A percentile compares a stretch with the other conserved stretches of the same genome.
These are phyloP conservation scores for Leucosticte australis DNA, from an alignment of 2,113 vertebrate species.

Conservation along the genomic window DNA sequence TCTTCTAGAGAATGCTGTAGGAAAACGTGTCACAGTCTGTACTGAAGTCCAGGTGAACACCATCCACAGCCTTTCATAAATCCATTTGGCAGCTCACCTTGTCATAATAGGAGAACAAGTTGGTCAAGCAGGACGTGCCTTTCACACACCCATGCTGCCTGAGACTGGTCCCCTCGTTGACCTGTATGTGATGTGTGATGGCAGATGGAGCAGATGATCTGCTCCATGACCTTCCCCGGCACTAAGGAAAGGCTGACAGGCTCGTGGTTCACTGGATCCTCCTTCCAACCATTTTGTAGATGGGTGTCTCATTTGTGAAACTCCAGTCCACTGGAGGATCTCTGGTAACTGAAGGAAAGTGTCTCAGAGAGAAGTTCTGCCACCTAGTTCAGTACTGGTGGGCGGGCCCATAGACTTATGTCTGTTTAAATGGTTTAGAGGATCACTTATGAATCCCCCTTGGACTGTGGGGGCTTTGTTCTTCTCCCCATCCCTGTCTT, in stretches of 20 bases:
- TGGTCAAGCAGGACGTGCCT: neutral
- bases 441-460: neutral
- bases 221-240: neutral
- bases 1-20: neutral
- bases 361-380: neutral
- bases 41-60: neutral
- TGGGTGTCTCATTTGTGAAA: neutral
- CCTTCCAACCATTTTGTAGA: neutral
- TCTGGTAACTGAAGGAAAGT: neutral
- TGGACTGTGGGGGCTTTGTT: neutral
- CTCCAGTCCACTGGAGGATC: neutral
- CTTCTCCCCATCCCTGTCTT: neutral
- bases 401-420: neutral
- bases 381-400: no score
- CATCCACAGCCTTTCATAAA: neutral
- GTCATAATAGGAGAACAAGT: neutral
- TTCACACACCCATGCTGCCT: neutral
- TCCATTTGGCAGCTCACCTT: neutral
- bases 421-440: neutral
- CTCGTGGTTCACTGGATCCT: neutral
- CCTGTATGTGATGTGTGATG: neutral
- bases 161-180: accelerated
- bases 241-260: neutral
- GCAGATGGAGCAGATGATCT: neutral
- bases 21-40: neutral